These are phyloP conservation scores for Procambarus virginalis DNA, from an alignment of 1,140 invertebrate species.

Conservation along the genomic window DNA sequence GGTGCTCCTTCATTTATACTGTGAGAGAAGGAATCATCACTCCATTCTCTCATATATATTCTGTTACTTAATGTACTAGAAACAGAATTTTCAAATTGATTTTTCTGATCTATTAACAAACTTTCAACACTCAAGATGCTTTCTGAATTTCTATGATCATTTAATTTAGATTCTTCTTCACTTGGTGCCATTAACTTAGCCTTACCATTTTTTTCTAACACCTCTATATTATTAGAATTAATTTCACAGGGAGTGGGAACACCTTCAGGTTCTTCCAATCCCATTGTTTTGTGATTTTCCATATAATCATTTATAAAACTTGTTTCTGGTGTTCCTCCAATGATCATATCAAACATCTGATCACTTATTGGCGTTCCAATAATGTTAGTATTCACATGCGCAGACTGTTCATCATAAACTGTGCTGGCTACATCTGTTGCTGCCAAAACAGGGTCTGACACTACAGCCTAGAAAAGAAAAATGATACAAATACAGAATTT, in stretches of 20 bases:
- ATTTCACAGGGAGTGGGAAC: background rate
- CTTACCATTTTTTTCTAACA: background rate
- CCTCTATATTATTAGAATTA: background rate
- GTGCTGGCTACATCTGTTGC: slow-evolving; percentile 68
- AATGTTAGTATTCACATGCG: slow-evolving; percentile 16
- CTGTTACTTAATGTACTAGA: slow-evolving; percentile 19
- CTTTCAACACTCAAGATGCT: background rate
- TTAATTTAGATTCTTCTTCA: background rate
- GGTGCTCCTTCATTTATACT: slow-evolving; percentile 32
- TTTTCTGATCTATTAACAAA: background rate
- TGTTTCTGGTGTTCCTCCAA: slow-evolving; percentile 66
- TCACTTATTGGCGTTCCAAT: slow-evolving; percentile 55
- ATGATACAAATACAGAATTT: background rate
- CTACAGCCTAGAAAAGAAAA: slow-evolving; percentile 19
- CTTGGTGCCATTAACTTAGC: background rate
- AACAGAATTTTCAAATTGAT: slow-evolving; percentile 29
- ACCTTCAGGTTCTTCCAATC: background rate
- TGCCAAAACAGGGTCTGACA: slow-evolving; percentile 58
- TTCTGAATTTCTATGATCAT: background rate
- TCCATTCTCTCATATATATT: slow-evolving; percentile 20
- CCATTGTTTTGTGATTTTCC: slow-evolving; percentile 26
- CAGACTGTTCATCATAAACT: slow-evolving; percentile 42
- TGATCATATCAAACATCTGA: slow-evolving; percentile 67
- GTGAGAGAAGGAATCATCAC: slow-evolving; percentile 24
- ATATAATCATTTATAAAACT: slow-evolving; percentile 63